Percentiles rank a stretch among this genome's conserved stretches.
Evolutionary conservation across 2,113 vertebrate genomes (phyloP).

Genomic region (Rhegmatorhina hoffmannsi): DNA sequence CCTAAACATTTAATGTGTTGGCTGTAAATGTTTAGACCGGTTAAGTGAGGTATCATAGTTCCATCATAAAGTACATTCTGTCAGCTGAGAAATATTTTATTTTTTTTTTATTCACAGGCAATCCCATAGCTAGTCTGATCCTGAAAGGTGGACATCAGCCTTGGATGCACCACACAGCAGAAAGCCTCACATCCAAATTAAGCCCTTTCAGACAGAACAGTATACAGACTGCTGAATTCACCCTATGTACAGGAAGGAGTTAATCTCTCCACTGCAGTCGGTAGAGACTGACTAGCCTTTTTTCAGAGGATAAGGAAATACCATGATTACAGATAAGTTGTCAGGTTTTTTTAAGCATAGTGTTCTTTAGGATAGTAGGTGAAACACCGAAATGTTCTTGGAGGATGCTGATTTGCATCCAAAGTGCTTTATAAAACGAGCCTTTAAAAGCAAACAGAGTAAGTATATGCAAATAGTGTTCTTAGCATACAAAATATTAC

Average conservation of each 20-base stretch:
- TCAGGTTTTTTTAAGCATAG: not conserved
- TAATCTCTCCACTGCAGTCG: not conserved
- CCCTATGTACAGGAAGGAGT: not conserved
- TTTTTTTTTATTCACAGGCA: not conserved
- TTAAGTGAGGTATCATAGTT: not conserved
- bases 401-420: not conserved
- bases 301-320: not conserved
- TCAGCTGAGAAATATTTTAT: not conserved
- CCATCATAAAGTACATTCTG: not conserved
- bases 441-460: not conserved
- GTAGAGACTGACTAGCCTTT: not conserved
- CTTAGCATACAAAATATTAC: not conserved
- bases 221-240: not conserved
- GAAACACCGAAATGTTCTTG: not conserved
- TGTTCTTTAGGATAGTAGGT: not conserved
- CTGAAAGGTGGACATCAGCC: not conserved
- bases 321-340: not conserved
- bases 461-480: not conserved
- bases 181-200: not conserved
- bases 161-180: not conserved
- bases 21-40: not conserved
- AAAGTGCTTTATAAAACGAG: not conserved
- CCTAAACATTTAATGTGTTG: conserved; percentile 9
- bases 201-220: not conserved
- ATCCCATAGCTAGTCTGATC: not conserved